These are phyloP conservation scores for Endomychus coccineus DNA, from an alignment of 2,888 invertebrate genomes.

Conservation along the genomic window DNA sequence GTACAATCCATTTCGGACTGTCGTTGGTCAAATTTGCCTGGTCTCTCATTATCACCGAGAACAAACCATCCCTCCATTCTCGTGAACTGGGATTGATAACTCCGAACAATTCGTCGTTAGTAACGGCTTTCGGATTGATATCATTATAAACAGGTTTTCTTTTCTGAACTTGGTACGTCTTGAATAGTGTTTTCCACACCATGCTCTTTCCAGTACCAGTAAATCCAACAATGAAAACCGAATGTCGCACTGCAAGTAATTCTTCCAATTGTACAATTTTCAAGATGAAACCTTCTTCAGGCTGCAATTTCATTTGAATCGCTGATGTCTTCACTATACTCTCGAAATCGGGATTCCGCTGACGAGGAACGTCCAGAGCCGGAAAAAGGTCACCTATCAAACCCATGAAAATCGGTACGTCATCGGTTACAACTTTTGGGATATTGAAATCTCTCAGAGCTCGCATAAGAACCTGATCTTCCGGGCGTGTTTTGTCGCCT, in stretches of 20 bases:
- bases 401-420: slow-evolving; percentile 90
- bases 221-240: slow-evolving; percentile 63
- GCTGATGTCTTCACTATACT: slow-evolving; percentile 69
- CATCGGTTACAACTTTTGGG: slow-evolving; percentile 90
- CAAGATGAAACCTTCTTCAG: slow-evolving; percentile 81
- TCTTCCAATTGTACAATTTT: slow-evolving; percentile 90
- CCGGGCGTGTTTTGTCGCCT: slow-evolving; percentile 66
- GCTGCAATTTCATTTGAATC: slow-evolving; percentile 75
- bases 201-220: slow-evolving; percentile 89
- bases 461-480: slow-evolving; percentile 91
- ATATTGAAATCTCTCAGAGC: slow-evolving; percentile 90
- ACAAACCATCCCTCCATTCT: slow-evolving; percentile 89
- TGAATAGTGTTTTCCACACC: slow-evolving; percentile 85
- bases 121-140: slow-evolving; percentile 93
- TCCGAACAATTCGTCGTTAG: slow-evolving; percentile 91
- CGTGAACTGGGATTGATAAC: slow-evolving; percentile 88
- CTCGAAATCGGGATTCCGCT: slow-evolving; percentile 79
- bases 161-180: slow-evolving; percentile 75
- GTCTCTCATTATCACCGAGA: slow-evolving; percentile 89
- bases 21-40: slow-evolving; percentile 81
- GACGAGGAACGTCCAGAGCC: slow-evolving; percentile 84
- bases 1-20: slow-evolving; percentile 88
- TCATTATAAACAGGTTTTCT: slow-evolving; percentile 79
- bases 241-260: slow-evolving; percentile 87
- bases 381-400: slow-evolving; percentile 90